Base-by-base conservation (phyloP, 1,140 invertebrate species). In the Metopolophium dirhodum region DNA sequence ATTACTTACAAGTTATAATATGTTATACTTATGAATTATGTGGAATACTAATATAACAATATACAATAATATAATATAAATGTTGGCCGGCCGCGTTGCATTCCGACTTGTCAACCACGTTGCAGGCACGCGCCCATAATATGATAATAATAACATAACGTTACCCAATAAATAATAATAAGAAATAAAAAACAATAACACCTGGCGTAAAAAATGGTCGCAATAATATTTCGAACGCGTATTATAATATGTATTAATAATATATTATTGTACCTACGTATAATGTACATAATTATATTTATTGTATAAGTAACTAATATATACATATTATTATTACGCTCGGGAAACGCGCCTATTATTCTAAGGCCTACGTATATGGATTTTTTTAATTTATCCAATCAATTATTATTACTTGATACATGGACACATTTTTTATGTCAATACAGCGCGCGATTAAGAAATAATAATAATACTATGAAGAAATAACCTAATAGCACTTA, bases 21-120 rank as follows among this genome's bases (percentile, higher is more conserved):
- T 18, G 61, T 77, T 77, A 77, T n/a, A n/a, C 61, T 77, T 35
- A 68, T 77, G 30, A 77, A 77, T 77, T 77, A 77, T n/a, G n/a
- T 77, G 14, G 14, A n/a, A n/a, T 41, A 41, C 61, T 77, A 77
- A 77, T 77, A 77, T 20, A 9, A 61, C 30, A 61, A 61, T 30
- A 61, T 30, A 61, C 8, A 14, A 61, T 1, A 14, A 77, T n/a
- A 77, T 3, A n/a, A 68, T 77, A 77, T 77, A 77, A 77, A 18
- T 77, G 30, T 77, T 77, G 61, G 61, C 45, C 18, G 14, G 7
- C 18, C 37, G 54, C 20, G 57, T 91, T 2, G 45, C 41, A 77
- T 91, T 68, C 41, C 54, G 61, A 35, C 41, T 68, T 91, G 90
- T 91, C 61, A 91, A 77, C 61, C 22, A 77, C 61, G 61, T 9